Percentiles rank a stretch among this genome's conserved stretches.
Conservation (phyloP, 2,113 vertebrate species). For the Zeus faber region DNA sequence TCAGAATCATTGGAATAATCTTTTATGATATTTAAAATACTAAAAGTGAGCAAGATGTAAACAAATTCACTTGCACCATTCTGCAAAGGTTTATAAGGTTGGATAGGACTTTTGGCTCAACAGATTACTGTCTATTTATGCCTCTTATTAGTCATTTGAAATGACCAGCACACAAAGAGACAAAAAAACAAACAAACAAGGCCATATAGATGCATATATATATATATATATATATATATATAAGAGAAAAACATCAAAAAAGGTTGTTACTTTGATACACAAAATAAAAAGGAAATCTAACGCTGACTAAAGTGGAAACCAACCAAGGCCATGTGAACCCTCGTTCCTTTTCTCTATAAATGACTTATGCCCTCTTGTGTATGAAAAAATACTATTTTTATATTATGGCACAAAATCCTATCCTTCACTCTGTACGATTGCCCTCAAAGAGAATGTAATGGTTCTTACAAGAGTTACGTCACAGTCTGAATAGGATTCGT, state of each 20-base stretch:
- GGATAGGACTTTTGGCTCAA: background rate
- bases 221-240: conserved; percentile 32
- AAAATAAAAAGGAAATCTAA: conserved; percentile 29
- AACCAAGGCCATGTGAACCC: conserved; percentile 50
- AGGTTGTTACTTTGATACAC: conserved; percentile 35
- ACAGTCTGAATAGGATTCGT: conserved; percentile 42
- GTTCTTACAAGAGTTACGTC: conserved; percentile 65
- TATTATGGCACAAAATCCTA: conserved; percentile 74
- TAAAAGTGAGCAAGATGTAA: conserved; percentile 14
- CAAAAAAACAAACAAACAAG: no score
- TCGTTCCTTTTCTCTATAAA: conserved; percentile 23
- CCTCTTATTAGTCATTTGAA: conserved; percentile 29
- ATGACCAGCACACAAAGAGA: conserved; percentile 26
- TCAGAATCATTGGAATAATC: background rate
- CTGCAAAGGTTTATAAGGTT: background rate
- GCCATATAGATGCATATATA: no score
- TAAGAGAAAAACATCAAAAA: conserved; percentile 34
- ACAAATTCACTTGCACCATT: conserved; percentile 9
- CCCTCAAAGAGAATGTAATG: conserved; percentile 47
- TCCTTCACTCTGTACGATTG: conserved; percentile 54
- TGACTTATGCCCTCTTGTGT: conserved; percentile 22
- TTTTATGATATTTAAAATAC: conserved; percentile 7
- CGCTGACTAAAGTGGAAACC: conserved; percentile 51
- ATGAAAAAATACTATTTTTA: conserved; percentile 66
- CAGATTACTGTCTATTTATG: conserved; percentile 8